phyloP scores from a whole-genome alignment of 2,113 vertebrate genomes.

The Hoplias malabaricus region DNA sequence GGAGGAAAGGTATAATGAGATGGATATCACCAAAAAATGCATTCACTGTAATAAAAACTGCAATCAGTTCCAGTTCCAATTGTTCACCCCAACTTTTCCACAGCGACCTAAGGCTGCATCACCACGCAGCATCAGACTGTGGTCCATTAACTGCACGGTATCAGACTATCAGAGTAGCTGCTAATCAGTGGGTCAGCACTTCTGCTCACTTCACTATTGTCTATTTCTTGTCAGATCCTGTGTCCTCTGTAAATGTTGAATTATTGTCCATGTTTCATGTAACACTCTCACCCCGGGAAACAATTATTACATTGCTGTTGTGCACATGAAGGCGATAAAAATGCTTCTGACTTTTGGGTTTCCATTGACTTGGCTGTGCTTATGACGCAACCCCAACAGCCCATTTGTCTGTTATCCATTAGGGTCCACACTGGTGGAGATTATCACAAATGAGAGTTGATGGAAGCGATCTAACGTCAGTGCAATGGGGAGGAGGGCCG shows the following conservation, averaged over 20 bases:
- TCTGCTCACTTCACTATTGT: not conserved
- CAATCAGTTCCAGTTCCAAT: too few relatives aligned
- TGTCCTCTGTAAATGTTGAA: not conserved
- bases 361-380: not conserved
- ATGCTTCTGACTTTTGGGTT: not conserved
- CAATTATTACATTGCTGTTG: not conserved
- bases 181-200: not conserved
- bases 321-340: not conserved
- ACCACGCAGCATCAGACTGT: not conserved
- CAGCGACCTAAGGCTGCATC: too few relatives aligned
- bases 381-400: conserved; percentile 1
- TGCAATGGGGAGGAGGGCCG: not conserved
- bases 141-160: not conserved
- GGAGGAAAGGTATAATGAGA: not conserved
- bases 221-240: not conserved
- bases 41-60: too few relatives aligned
- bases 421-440: conserved; percentile 17
- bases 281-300: not conserved
- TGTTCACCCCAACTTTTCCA: too few relatives aligned
- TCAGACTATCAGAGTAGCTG: not conserved
- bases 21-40: not conserved
- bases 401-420: conserved; percentile 20
- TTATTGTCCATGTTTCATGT: not conserved
- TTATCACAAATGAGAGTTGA: conserved; percentile 28
- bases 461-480: not conserved